Evolutionary conservation across 2,113 vertebrate genomes (phyloP).

Genomic region (Gorilla gorilla): DNA sequence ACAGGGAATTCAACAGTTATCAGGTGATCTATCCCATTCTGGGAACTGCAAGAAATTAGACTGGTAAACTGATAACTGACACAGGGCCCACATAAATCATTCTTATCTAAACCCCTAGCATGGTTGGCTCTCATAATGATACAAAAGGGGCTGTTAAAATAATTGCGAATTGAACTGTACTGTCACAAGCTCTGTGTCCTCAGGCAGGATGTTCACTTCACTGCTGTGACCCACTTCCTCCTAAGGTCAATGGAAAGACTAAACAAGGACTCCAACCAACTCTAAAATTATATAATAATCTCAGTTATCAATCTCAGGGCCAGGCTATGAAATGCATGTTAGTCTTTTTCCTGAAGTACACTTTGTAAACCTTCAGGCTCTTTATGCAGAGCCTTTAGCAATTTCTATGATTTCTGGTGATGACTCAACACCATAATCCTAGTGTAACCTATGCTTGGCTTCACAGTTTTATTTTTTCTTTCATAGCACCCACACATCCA

Average conservation of each 20-base stretch:
- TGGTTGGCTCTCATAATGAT: background rate
- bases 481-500: background rate
- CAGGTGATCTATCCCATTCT: background rate
- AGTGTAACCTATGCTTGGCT: background rate
- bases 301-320: background rate
- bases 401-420: background rate
- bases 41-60: background rate
- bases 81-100: background rate
- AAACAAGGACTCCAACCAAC: background rate
- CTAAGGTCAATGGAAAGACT: background rate
- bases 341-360: background rate
- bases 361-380: background rate
- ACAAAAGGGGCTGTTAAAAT: background rate
- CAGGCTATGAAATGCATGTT: background rate
- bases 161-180: background rate
- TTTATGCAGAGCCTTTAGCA: background rate
- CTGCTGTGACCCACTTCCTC: background rate
- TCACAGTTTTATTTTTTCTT: slow-evolving; percentile 21
- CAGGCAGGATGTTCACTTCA: background rate
- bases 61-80: background rate
- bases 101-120: background rate
- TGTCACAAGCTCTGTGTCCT: background rate
- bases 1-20: background rate
- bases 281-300: background rate
- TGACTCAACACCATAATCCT: slow-evolving; percentile 23